Percentiles rank a stretch among this genome's conserved stretches.
phyloP scores from a whole-genome alignment of 2,113 vertebrate species.

The Gadus chalcogrammus region DNA sequence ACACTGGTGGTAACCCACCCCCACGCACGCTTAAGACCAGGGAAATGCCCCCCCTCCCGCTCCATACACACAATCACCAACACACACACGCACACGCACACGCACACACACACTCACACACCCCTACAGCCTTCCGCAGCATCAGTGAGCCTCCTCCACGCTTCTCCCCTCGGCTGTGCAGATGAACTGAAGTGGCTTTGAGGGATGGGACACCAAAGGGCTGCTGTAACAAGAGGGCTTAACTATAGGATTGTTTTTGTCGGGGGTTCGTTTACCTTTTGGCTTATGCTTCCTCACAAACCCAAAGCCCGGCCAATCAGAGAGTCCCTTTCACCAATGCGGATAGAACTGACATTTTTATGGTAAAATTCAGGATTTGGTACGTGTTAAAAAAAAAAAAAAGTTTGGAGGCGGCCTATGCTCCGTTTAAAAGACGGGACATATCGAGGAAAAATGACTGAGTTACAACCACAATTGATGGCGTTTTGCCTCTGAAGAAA shows the following conservation, averaged over 20 bases:
- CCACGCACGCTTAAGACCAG: conserved; percentile 37
- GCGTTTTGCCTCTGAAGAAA: conserved; percentile 74
- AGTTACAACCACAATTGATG: conserved; percentile 75
- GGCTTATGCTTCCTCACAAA: background rate
- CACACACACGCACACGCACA: conserved; percentile 8
- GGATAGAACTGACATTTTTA: no score
- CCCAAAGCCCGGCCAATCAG: no score
- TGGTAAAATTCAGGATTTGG: no score
- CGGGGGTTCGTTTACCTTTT: conserved; percentile 53
- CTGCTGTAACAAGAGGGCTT: conserved; percentile 45
- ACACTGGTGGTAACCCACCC: conserved; percentile 57
- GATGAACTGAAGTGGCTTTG: conserved; percentile 41
- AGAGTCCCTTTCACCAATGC: no score
- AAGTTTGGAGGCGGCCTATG: conserved; percentile 64
- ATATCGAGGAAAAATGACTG: conserved; percentile 75
- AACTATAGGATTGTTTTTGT: conserved; percentile 46
- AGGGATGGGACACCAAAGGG: conserved; percentile 36
- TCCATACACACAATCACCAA: conserved; percentile 5
- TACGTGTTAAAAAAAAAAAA: conserved; percentile 25
- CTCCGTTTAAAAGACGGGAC: conserved; percentile 65
- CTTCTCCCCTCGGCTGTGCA: conserved; percentile 24
- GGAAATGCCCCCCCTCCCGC: conserved; percentile 23
- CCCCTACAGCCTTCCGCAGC: background rate
- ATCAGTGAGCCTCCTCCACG: conserved; percentile 3
- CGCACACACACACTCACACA: background rate